A percentile compares a stretch with the other conserved stretches of the same genome.
Evolutionary conservation across 2,888 invertebrate genomes (phyloP).

Genomic region (Protonemura montana): DNA sequence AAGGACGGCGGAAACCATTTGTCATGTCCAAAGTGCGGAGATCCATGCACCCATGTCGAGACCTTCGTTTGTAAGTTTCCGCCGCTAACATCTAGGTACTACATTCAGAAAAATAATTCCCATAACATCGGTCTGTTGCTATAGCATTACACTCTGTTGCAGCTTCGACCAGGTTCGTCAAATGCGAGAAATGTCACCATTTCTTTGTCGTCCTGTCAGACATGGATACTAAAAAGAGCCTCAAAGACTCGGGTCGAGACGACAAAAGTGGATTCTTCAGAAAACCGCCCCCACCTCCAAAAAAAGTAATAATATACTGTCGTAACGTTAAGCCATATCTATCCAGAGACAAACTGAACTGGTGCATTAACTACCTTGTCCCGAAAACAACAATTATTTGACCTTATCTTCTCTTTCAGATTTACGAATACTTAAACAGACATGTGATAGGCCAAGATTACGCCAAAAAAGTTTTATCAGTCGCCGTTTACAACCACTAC

Average conservation of each 20-base stretch:
- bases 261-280: conserved; percentile 76
- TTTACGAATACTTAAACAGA: conserved; percentile 94
- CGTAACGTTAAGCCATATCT: no score
- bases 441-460: conserved; percentile 97
- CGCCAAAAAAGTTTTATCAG: conserved; percentile 96
- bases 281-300: conserved; percentile 93
- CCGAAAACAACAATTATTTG: no score
- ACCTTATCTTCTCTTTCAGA: conserved; percentile 61
- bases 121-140: background rate
- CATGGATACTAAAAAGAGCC: conserved; percentile 85
- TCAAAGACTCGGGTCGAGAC: conserved; percentile 74
- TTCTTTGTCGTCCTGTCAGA: conserved; percentile 96
- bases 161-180: conserved; percentile 92
- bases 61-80: conserved; percentile 88
- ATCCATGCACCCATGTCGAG: conserved; percentile 96
- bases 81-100: background rate
- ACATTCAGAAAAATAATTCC: background rate
- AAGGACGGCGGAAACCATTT: conserved; percentile 56
- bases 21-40: conserved; percentile 96
- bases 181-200: conserved; percentile 97
- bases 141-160: conserved; percentile 45
- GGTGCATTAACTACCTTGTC: no score
- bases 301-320: conserved; percentile 73
- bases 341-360: no score
- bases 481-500: conserved; percentile 99